These are phyloP conservation scores for Aphodius sticticus DNA, from an alignment of 2,888 invertebrate genomes.

Conservation along the genomic window DNA sequence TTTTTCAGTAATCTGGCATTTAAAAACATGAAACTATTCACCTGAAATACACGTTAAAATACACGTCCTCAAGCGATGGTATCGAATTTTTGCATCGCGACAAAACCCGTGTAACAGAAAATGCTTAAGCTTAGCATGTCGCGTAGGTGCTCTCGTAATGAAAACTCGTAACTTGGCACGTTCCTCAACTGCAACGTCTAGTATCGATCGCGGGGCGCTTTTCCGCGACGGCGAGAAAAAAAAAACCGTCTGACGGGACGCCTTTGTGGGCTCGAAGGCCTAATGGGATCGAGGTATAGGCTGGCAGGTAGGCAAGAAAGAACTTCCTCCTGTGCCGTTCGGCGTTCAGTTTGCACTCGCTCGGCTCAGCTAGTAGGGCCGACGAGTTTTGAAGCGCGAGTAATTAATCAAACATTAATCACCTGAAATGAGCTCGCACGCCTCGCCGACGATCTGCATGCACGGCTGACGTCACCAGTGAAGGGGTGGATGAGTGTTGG, in stretches of 20 bases:
- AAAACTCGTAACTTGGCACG: slow-evolving; percentile 4
- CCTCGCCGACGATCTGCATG: slow-evolving; percentile 45
- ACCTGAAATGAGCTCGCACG: slow-evolving; percentile 50
- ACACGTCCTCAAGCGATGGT: background rate
- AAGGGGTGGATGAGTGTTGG: slow-evolving; percentile 30
- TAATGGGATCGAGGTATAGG: slow-evolving; percentile 29
- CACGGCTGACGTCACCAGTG: slow-evolving; percentile 43
- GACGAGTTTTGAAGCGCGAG: slow-evolving; percentile 45
- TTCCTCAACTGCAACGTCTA: slow-evolving; percentile 6
- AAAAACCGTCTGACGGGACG: background rate
- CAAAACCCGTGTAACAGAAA: background rate
- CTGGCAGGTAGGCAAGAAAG: slow-evolving; percentile 27
- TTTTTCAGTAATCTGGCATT: background rate
- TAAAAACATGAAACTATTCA: background rate
- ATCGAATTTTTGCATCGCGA: background rate
- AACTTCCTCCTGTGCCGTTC: slow-evolving; percentile 27
- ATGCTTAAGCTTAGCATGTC: background rate
- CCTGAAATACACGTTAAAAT: background rate
- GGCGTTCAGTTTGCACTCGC: background rate
- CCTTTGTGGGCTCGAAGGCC: slow-evolving; percentile 21
- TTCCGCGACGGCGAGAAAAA: background rate
- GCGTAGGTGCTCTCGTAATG: background rate
- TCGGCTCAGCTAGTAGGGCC: background rate
- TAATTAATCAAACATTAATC: slow-evolving; percentile 54
- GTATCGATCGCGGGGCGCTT: background rate